Evolutionary conservation across 2,113 vertebrate species (phyloP).

Genomic region (Toxotes jaculatrix): DNA sequence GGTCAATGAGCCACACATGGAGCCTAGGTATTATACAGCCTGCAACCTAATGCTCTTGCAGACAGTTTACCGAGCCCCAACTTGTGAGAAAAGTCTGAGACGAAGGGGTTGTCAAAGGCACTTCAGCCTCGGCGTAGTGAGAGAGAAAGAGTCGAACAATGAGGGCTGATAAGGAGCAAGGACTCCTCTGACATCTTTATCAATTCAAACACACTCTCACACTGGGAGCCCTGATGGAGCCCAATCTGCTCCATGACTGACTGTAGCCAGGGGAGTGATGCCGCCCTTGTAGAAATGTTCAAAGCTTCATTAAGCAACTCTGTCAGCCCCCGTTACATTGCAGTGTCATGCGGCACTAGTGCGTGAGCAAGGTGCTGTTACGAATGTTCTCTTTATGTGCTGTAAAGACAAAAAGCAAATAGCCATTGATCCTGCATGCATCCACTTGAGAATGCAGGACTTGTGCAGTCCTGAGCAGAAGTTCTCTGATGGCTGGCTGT

Average conservation of each 20-base stretch:
- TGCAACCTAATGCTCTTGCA: background rate
- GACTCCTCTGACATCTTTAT: conserved; percentile 78
- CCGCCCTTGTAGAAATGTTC: conserved; percentile 52
- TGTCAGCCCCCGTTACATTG: conserved; percentile 30
- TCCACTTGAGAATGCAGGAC: conserved; percentile 29
- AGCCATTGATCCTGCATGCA: conserved; percentile 13
- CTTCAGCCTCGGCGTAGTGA: conserved; percentile 57
- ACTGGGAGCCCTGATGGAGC: conserved; percentile 45
- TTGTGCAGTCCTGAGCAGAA: conserved; percentile 8
- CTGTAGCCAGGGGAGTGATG: conserved; percentile 45
- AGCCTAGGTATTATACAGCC: background rate
- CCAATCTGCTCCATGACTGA: conserved; percentile 66
- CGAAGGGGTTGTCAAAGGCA: conserved; percentile 55
- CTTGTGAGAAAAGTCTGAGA: conserved; percentile 58
- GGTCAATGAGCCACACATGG: conserved; percentile 23
- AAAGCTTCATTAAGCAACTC: conserved; percentile 65
- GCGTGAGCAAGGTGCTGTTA: background rate
- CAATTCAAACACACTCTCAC: conserved; percentile 70
- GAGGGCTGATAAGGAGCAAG: conserved; percentile 69
- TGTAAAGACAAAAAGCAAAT: conserved; percentile 20
- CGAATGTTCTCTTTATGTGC: conserved; percentile 12
- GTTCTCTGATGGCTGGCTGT: conserved; percentile 46
- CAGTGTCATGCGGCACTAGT: background rate
- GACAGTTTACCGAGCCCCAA: conserved; percentile 29
- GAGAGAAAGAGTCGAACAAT: conserved; percentile 61